Percentiles rank a stretch among this genome's conserved stretches.
phyloP scores from a whole-genome alignment of 1,140 invertebrate genomes.

The Leptinotarsa defecta region DNA sequence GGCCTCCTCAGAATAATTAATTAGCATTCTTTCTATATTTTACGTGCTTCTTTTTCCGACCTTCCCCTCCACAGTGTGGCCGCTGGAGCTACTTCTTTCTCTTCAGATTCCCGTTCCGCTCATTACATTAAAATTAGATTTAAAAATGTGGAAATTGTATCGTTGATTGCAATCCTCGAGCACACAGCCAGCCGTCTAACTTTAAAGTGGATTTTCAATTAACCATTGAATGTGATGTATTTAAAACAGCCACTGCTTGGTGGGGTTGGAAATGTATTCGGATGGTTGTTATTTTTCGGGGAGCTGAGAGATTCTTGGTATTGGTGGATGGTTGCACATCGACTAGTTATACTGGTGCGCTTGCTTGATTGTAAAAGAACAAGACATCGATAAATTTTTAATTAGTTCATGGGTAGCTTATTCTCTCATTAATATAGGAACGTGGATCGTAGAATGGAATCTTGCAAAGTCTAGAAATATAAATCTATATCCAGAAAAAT shows the following conservation, averaged over 20 bases:
- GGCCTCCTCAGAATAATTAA: constrained; percentile 56
- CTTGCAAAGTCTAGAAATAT: not conserved
- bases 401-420: not conserved
- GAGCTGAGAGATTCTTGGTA: not conserved
- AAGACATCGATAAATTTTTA: too few species aligned
- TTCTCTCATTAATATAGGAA: not conserved
- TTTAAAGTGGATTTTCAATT: constrained; percentile 56
- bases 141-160: constrained; percentile 59
- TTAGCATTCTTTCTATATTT: constrained; percentile 57
- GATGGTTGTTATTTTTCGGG: constrained; percentile 7
- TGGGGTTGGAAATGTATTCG: not conserved
- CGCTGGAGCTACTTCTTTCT: constrained; percentile 8
- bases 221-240: constrained; percentile 54
- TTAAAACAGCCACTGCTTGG: constrained; percentile 46
- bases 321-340: too few species aligned
- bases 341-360: too few species aligned
- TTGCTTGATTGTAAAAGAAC: too few species aligned
- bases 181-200: constrained; percentile 42
- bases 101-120: constrained; percentile 42
- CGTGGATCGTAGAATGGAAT: not conserved
- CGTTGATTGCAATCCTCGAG: constrained; percentile 55
- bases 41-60: constrained; percentile 52
- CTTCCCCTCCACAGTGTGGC: constrained; percentile 29
- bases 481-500: too few species aligned
- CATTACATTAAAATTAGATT: constrained; percentile 58